Evolutionary conservation across 2,797 vertebrate genomes (phyloP).

Genomic region (Acanthis flammea): DNA sequence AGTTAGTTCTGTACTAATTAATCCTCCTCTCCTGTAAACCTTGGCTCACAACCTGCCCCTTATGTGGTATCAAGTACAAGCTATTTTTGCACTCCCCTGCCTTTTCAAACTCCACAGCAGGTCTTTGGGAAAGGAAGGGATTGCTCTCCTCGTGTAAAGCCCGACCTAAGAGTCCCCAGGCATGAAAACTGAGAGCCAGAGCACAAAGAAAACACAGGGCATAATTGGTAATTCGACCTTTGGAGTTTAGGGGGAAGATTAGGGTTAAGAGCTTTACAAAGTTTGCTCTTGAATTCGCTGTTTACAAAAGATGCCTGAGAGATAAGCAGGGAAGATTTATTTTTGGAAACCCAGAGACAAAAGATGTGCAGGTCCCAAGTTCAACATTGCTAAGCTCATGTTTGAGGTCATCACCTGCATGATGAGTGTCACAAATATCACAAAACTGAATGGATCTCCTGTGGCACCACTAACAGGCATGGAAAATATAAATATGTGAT

Average conservation of each 20-base stretch:
- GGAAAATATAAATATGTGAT: neutral
- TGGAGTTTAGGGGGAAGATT: neutral
- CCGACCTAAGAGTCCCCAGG: neutral
- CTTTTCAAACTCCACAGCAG: neutral
- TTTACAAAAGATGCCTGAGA: neutral
- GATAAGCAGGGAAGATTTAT: neutral
- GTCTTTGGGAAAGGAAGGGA: neutral
- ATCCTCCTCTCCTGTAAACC: neutral
- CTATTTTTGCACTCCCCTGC: neutral
- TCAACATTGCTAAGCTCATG: neutral
- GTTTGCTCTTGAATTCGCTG: neutral
- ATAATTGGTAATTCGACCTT: neutral
- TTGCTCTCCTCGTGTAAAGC: neutral
- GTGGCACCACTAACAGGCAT: neutral
- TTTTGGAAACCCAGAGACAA: neutral
- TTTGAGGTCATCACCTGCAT: neutral
- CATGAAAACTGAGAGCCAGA: neutral
- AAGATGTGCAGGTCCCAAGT: neutral
- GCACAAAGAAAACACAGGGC: neutral
- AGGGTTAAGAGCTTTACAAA: slow-evolving; percentile 3
- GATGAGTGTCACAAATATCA: neutral
- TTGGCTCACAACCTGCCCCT: neutral
- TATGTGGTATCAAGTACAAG: fast-evolving
- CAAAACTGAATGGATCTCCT: neutral
- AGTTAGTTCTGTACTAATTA: neutral